A percentile compares a stretch with the other conserved stretches of the same genome.
phyloP scores from a whole-genome alignment of 2,113 vertebrate species.

The Clarias magur region DNA sequence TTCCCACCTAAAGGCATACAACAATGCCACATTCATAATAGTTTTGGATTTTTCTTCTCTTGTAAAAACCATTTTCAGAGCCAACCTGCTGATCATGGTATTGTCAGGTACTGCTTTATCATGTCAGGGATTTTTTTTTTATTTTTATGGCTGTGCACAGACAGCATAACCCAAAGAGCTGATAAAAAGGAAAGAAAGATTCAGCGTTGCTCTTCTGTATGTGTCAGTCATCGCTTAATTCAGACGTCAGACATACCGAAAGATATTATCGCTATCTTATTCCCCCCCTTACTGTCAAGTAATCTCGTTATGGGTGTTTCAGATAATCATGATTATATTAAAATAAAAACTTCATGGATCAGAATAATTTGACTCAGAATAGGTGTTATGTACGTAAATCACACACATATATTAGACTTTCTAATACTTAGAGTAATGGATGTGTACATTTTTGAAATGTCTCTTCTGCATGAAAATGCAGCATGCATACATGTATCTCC shows the following conservation, averaged over 20 bases:
- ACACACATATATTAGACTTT: neutral
- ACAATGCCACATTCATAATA: constrained; percentile 9
- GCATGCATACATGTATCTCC: neutral
- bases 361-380: constrained; percentile 28
- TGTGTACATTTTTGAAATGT: neutral
- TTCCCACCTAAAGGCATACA: neutral
- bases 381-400: neutral
- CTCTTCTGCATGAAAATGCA: neutral
- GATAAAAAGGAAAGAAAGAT: neutral
- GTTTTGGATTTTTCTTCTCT: neutral
- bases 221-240: constrained; percentile 30
- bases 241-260: constrained; percentile 42
- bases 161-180: neutral
- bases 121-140: neutral
- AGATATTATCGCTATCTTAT: constrained; percentile 4
- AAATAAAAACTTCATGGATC: constrained; percentile 24
- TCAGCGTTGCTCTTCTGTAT: neutral
- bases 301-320: constrained; percentile 30
- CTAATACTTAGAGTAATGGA: neutral
- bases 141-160: neutral
- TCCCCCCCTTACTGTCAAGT: constrained; percentile 1
- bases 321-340: constrained; percentile 40
- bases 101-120: constrained; percentile 6
- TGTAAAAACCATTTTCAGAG: neutral
- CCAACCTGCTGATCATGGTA: neutral